Evolutionary conservation across 2,113 vertebrate genomes (phyloP).

Genomic region (Octodon degus): DNA sequence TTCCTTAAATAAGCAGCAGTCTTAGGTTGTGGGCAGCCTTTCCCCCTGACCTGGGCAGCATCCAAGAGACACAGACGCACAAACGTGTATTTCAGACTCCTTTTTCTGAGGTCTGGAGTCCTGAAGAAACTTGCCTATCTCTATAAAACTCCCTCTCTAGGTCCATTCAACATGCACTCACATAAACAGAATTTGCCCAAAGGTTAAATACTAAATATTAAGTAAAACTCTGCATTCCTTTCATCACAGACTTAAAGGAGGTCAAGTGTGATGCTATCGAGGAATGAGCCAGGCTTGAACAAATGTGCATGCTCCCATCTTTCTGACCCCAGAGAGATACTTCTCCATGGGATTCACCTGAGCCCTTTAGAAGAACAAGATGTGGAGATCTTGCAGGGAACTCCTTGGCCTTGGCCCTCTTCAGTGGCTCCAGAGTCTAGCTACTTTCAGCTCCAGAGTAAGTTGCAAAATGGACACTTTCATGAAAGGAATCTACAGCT

Average conservation of each 20-base stretch:
- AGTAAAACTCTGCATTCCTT: background rate
- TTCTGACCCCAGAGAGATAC: background rate
- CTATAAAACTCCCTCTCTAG: background rate
- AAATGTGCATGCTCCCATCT: background rate
- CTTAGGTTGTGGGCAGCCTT: background rate
- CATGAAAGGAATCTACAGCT: background rate
- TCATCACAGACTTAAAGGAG: background rate
- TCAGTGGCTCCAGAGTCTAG: background rate
- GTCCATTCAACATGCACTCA: background rate
- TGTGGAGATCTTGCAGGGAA: background rate
- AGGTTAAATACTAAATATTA: background rate
- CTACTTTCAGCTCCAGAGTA: background rate
- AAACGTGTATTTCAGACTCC: background rate
- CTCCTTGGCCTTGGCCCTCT: background rate
- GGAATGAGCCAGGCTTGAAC: background rate
- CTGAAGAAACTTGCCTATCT: background rate
- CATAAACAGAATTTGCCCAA: background rate
- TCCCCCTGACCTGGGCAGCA: background rate
- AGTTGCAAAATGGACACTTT: constrained; percentile 1
- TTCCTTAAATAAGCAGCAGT: background rate
- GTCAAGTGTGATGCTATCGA: background rate
- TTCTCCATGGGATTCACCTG: background rate
- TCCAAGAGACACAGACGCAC: background rate
- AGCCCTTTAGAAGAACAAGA: background rate
- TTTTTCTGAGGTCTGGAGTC: background rate